Base-by-base conservation (phyloP, 2,888 invertebrate genomes). In the Acanthacorydalis orientalis region DNA sequence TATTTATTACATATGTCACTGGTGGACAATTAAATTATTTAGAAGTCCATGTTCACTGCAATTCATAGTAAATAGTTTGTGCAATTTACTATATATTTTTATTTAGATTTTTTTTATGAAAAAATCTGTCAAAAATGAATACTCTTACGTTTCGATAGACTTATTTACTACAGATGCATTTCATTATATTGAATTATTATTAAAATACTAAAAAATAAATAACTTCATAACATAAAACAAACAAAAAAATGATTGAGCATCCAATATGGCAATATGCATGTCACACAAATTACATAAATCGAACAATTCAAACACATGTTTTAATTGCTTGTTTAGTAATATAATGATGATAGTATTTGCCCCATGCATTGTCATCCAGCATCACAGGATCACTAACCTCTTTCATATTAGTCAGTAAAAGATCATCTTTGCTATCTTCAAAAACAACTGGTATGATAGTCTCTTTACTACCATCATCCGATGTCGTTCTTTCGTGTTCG, bases 271-370 rank as follows among this genome's bases (percentile, higher is more conserved):
- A 23, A 23, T 4, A 23, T 23, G 23, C 23, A 23, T 23, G 23
- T 23, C 23, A 37, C n/a, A 37, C 37, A 37, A 37, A 14, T 37
- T 37, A 37, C 12, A 12, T 4, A 4, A 44, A 32, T 51, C 42
- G 16, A 51, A 48, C 47, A 52, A 51, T 51, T 58, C 58, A 72
- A 55, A 74, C 63, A 60, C 73, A 72, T 52, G 73, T 69, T 63
- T 73, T 73, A 57, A 75, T 69, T 51, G 74, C 72, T 59, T 74
- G 73, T 55, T 74, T 72, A 55, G 74, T 72, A 55, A 73, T 68
- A 52, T 68, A 67, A 51, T 64, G 65, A 54, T 68, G 67, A 55
- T 61, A 62, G 54, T 70, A 73, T 56, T 63, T 68, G 54, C 64
- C 68, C 72, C 72, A 72, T 53, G 67, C 62, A 47, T 47, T 55